Conservation (phyloP, 2,797 vertebrate species). For the Scomberomorus guttatus region DNA sequence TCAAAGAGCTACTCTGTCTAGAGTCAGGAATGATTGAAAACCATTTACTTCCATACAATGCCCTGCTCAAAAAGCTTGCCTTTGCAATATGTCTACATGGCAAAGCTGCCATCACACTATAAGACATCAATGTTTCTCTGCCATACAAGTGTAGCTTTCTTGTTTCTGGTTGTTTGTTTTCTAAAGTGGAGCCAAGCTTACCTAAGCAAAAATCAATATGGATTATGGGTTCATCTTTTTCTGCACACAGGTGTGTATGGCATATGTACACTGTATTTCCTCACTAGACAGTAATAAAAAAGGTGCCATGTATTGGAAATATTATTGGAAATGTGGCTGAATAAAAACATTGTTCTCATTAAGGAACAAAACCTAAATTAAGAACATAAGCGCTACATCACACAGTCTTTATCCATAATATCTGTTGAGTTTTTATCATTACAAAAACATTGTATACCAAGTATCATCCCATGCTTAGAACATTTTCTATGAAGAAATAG, state of each 20-base stretch:
- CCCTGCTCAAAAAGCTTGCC: conserved; percentile 68
- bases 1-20: conserved; percentile 66
- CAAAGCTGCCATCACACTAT: conserved; percentile 67
- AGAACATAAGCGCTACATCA: not conserved
- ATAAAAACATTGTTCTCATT: not conserved
- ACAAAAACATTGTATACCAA: not conserved
- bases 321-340: not conserved
- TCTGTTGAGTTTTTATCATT: not conserved
- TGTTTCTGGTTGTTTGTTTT: conserved; percentile 78
- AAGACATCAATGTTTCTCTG: conserved; percentile 69
- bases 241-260: conserved; percentile 27
- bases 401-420: not conserved
- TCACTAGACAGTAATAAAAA: conserved; percentile 9
- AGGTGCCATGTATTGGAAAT: not conserved
- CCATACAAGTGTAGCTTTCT: conserved; percentile 66
- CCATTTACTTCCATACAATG: conserved; percentile 66
- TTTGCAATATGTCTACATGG: conserved; percentile 78
- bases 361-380: not conserved
- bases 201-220: conserved; percentile 75
- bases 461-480: not conserved
- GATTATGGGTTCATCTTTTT: conserved; percentile 61
- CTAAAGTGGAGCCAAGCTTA: conserved; percentile 71
- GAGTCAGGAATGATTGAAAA: conserved; percentile 73
- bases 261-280: conserved; percentile 27
- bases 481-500: not conserved